Evolutionary conservation across 2,888 invertebrate species (phyloP), one percentile per base, ranked within the genome.

Genomic region (Pecten maximus): DNA sequence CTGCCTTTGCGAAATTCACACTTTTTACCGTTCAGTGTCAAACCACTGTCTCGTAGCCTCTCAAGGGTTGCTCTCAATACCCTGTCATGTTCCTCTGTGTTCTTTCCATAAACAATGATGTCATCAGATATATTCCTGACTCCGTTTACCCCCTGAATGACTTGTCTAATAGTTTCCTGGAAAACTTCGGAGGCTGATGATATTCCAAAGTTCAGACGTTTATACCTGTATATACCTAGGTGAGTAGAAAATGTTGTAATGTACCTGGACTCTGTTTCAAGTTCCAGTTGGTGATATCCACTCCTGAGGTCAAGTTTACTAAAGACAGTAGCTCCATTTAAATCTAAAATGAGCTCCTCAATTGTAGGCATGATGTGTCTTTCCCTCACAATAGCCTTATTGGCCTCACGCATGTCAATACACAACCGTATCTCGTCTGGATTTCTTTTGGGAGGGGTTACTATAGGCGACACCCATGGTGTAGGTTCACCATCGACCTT

Each of bases 101-200:
- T 89, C 89, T 92, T 91, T 15, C 93, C 93, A 91, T 90, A 92
- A 19, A 94, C 89, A 19, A 93, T 90, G 16, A 95, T 93, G 74
- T 94, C 93, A 90, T 94, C 94, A n/a, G 89, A 90, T 15, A 94
- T 91, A 89, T 94, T 94, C n/a, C 90, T 74, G 12, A 90, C 89
- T 39, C 92, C 91, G 40, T 90, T 74, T n/a, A 92, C 88, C 74
- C 91, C 91, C n/a, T 89, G 40, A 40, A 93, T 88, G 10, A 92
- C 86, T n/a, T 91, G 15, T 40, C 90, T 86, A 28, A 93, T 91
- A 35, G 90, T 90, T 40, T 92, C 89, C 87, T 94, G 93, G 74
- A 93, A 94, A 16, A 93, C 89, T 89, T 94, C 92, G 8, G 92
- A 87, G 16, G 92, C 93, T 16, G 92, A 91, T 0, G 91, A 91